phyloP scores from a whole-genome alignment of 2,113 vertebrate genomes.

The Puffinus mauretanicus region DNA sequence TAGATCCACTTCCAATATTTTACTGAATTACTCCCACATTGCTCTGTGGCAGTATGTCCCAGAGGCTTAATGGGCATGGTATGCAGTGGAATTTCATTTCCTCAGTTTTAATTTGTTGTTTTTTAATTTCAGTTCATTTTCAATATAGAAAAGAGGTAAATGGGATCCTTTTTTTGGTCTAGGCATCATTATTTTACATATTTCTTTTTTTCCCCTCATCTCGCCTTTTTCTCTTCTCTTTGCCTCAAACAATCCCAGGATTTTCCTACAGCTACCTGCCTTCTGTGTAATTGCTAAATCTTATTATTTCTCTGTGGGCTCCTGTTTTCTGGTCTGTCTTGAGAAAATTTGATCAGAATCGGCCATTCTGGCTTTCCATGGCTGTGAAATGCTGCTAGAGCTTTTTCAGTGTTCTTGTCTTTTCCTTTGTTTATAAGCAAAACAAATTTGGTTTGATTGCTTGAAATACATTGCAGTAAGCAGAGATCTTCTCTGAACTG shows the following conservation, averaged over 20 bases:
- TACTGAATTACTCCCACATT: conserved; percentile 30
- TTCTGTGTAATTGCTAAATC: background rate
- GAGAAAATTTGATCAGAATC: background rate
- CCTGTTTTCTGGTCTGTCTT: background rate
- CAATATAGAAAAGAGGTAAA: background rate
- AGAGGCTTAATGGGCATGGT: background rate
- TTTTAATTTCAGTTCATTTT: conserved; percentile 50
- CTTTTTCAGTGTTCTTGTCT: background rate
- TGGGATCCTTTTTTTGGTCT: background rate
- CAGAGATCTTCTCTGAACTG: background rate
- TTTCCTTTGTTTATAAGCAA: conserved; percentile 16
- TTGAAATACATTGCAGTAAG: background rate
- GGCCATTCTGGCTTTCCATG: background rate
- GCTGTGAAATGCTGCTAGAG: background rate
- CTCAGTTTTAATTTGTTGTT: conserved; percentile 39
- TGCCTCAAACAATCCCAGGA: background rate
- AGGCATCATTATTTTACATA: background rate
- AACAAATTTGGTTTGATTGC: background rate
- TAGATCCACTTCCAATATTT: conserved; percentile 25
- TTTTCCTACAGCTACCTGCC: background rate
- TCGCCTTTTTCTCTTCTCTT: background rate
- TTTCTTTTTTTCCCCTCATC: background rate
- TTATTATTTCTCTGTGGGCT: background rate
- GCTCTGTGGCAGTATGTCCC: conserved; percentile 21
- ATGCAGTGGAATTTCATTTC: conserved; percentile 42